Conservation (phyloP, 1,140 invertebrate species). For the Philopotamus ludificatus region DNA sequence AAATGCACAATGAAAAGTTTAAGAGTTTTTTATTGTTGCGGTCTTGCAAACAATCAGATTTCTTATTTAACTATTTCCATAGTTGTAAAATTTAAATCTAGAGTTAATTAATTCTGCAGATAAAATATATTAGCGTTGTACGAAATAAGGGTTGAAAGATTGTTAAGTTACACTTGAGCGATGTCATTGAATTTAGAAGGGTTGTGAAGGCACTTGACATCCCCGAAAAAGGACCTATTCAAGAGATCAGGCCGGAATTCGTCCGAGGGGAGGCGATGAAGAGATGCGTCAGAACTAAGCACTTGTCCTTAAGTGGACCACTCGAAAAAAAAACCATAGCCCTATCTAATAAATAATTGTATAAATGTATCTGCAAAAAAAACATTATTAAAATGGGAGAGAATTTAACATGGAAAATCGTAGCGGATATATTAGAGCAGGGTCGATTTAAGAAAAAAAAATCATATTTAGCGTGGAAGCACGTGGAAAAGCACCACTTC, state of each 20-base stretch:
- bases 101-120: no score
- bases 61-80: no score
- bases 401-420: neutral
- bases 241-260: slow-evolving; percentile 11
- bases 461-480: slow-evolving; percentile 15
- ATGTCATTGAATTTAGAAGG: slow-evolving; percentile 3
- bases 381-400: neutral
- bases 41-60: neutral
- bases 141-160: no score
- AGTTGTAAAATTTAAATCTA: no score
- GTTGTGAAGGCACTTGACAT: slow-evolving; percentile 16
- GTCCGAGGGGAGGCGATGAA: slow-evolving; percentile 11
- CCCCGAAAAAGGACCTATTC: slow-evolving; percentile 12
- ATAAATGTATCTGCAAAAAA: neutral
- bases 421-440: neutral
- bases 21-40: slow-evolving; percentile 22
- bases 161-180: no score
- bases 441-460: slow-evolving; percentile 4
- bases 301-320: slow-evolving; percentile 33
- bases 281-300: slow-evolving; percentile 24
- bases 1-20: slow-evolving; percentile 39
- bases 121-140: no score
- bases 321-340: slow-evolving; percentile 28
- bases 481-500: slow-evolving; percentile 2
- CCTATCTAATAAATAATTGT: slow-evolving; percentile 23